Percentiles rank a stretch among this genome's conserved stretches.
Conservation (phyloP, 2,797 vertebrate genomes). For the Chiloscyllium punctatum region DNA sequence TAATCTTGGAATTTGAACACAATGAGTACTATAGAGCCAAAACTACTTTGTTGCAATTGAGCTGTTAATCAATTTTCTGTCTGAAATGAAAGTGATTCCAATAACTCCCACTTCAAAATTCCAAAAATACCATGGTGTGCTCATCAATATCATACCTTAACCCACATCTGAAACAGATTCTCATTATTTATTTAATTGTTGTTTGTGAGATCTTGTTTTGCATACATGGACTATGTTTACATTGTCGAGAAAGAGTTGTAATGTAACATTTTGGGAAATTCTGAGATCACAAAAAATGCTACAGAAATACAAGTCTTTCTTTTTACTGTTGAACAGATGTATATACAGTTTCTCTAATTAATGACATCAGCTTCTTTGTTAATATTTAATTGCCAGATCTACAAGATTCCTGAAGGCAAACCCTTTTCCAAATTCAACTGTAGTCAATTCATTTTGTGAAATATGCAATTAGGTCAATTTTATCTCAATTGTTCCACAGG, state of each 20-base stretch:
- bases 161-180: background rate
- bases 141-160: background rate
- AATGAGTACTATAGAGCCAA: background rate
- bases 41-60: background rate
- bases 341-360: background rate
- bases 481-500: background rate
- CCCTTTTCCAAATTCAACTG: background rate
- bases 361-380: background rate
- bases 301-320: background rate
- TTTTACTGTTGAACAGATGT: background rate
- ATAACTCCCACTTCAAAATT: background rate
- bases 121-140: background rate
- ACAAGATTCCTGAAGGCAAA: background rate
- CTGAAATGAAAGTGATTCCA: background rate
- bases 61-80: background rate
- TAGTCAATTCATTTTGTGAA: background rate
- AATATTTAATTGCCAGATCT: background rate
- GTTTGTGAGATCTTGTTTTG: background rate
- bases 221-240: background rate
- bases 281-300: background rate
- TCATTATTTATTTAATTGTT: background rate
- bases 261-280: background rate
- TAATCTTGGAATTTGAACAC: background rate
- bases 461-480: background rate
- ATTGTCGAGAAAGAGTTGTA: background rate